Evolutionary conservation across 1,140 invertebrate species (phyloP).

Genomic region (Drosophila mojavensis): DNA sequence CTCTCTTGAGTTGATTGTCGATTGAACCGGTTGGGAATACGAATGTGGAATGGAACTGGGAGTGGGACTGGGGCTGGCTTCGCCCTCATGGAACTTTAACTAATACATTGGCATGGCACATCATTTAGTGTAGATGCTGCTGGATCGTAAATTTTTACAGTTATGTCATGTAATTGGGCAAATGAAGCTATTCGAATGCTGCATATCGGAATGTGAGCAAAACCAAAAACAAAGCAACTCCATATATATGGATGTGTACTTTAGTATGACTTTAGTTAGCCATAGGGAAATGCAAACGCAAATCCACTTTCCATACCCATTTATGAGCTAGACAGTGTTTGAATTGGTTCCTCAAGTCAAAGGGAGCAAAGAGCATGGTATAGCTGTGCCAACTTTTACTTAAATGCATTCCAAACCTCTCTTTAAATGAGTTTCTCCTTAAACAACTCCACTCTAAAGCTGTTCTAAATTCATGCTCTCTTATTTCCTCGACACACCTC

Average conservation of each 20-base stretch:
- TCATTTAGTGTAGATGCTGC: slow-evolving; percentile 51
- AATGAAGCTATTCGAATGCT: slow-evolving; percentile 64
- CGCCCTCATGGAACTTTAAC: slow-evolving; percentile 45
- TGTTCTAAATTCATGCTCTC: too few relatives aligned
- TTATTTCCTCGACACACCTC: too few relatives aligned
- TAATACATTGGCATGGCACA: slow-evolving; percentile 68
- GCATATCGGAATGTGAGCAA: background rate
- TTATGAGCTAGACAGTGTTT: slow-evolving; percentile 24
- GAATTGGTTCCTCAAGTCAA: too few relatives aligned
- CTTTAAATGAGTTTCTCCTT: too few relatives aligned
- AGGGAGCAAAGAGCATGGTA: too few relatives aligned
- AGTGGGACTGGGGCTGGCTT: background rate
- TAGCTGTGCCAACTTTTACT: too few relatives aligned
- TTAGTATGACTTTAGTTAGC: background rate
- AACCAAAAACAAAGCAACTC: slow-evolving; percentile 10
- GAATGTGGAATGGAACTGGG: slow-evolving; percentile 5
- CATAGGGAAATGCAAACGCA: background rate
- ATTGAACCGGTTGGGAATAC: slow-evolving; percentile 46
- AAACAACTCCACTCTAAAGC: too few relatives aligned
- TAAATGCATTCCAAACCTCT: too few relatives aligned
- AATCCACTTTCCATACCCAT: slow-evolving; percentile 34
- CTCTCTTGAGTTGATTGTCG: slow-evolving; percentile 51
- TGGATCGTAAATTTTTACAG: slow-evolving; percentile 67
- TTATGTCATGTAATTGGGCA: slow-evolving; percentile 71
- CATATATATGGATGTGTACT: background rate